phyloP scores from a whole-genome alignment of 2,888 invertebrate genomes.

The Andrena flavipes region DNA sequence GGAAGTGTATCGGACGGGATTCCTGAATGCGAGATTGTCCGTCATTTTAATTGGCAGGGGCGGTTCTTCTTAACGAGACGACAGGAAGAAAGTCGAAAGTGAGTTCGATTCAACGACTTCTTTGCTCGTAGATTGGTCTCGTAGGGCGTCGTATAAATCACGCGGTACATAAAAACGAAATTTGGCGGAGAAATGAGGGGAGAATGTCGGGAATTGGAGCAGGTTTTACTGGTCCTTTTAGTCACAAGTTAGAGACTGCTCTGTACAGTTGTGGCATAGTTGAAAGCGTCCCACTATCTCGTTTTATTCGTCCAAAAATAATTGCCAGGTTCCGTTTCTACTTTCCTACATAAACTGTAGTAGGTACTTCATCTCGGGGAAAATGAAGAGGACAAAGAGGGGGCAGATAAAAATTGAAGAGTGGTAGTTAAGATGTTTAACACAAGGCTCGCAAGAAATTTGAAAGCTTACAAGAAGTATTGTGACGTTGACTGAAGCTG shows the following conservation, averaged over 20 bases:
- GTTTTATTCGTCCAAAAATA: slow-evolving; percentile 5
- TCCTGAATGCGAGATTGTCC: slow-evolving; percentile 40
- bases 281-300: not conserved
- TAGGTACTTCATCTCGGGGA: not conserved
- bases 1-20: slow-evolving; percentile 38
- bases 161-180: too few relatives aligned
- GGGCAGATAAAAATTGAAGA: not conserved
- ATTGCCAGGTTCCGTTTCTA: not conserved
- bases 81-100: slow-evolving; percentile 15
- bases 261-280: not conserved
- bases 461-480: not conserved
- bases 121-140: not conserved
- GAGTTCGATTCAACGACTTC: not conserved
- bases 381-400: not conserved
- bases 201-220: not conserved
- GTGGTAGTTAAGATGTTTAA: not conserved
- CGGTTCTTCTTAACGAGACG: slow-evolving; percentile 3
- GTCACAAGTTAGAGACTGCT: not conserved
- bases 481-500: too few relatives aligned
- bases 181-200: not conserved
- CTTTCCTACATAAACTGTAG: not conserved
- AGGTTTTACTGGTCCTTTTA: not conserved
- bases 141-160: too few relatives aligned
- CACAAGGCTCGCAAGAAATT: not conserved
- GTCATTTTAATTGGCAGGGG: not conserved